Evolutionary conservation across 2,797 vertebrate genomes (phyloP).

Genomic region (Etheostoma perlongum): DNA sequence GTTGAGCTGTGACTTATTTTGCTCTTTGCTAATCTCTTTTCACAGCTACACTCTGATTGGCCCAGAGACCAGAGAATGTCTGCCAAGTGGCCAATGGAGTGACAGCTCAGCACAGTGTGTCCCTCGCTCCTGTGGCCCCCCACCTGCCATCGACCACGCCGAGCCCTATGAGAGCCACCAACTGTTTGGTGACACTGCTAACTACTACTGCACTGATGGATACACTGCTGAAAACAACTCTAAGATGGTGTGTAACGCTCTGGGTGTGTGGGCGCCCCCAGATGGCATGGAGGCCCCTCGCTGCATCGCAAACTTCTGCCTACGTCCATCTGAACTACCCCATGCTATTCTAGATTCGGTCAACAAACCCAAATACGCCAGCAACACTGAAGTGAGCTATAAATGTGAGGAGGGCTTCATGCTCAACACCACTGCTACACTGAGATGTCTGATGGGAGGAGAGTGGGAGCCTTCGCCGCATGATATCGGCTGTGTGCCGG

Average conservation of each 20-base stretch:
- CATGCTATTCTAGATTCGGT: constrained; percentile 93
- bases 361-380: constrained; percentile 91
- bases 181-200: constrained; percentile 93
- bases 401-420: constrained; percentile 97
- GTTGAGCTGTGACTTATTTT: not conserved
- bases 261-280: constrained; percentile 93
- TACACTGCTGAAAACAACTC: constrained; percentile 93
- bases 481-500: constrained; percentile 91
- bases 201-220: constrained; percentile 95
- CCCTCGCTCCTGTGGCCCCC: constrained; percentile 94
- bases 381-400: constrained; percentile 91
- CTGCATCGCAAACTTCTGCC: constrained; percentile 96
- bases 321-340: constrained; percentile 87
- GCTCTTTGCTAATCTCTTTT: not conserved
- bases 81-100: constrained; percentile 90
- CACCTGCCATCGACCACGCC: constrained; percentile 92
- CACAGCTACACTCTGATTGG: constrained; percentile 93
- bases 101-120: constrained; percentile 90
- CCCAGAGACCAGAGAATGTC: constrained; percentile 89
- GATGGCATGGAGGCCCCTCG: constrained; percentile 86
- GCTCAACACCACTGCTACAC: constrained; percentile 91
- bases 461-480: constrained; percentile 91
- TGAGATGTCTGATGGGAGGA: constrained; percentile 93
- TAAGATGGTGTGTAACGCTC: constrained; percentile 92
- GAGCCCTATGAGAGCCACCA: constrained; percentile 92